These are phyloP conservation scores for Dasysyrphus albostriatus DNA, from an alignment of 2,888 invertebrate genomes.

Conservation along the genomic window DNA sequence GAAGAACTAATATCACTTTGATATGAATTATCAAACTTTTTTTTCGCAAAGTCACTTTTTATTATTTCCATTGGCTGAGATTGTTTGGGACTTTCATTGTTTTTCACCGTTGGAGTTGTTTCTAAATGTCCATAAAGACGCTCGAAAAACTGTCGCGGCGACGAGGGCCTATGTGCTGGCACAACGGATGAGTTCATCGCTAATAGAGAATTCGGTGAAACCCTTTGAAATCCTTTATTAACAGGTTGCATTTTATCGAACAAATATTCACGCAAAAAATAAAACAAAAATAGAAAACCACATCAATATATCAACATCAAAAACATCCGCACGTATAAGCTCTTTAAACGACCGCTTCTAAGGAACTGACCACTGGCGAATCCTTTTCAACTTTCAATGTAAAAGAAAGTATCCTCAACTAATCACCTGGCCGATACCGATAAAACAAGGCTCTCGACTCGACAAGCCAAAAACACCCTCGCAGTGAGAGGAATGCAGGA, in stretches of 20 bases:
- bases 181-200: constrained; percentile 50
- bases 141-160: constrained; percentile 92
- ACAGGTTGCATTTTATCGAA: constrained; percentile 51
- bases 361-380: constrained; percentile 67
- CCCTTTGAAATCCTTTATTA: constrained; percentile 51
- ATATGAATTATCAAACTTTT: constrained; percentile 79
- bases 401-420: constrained; percentile 59
- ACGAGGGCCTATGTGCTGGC: constrained; percentile 86
- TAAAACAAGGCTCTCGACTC: constrained; percentile 39
- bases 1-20: constrained; percentile 83
- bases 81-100: constrained; percentile 28
- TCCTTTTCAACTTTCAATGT: constrained; percentile 50
- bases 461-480: constrained; percentile 35
- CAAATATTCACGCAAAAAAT: neutral
- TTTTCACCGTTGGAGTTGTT: constrained; percentile 48
- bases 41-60: constrained; percentile 44
- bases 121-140: constrained; percentile 92
- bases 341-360: constrained; percentile 54
- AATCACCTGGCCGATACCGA: constrained; percentile 69
- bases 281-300: neutral
- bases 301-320: constrained; percentile 7
- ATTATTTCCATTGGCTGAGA: constrained; percentile 19
- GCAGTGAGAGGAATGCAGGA: constrained; percentile 60
- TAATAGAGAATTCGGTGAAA: constrained; percentile 39
- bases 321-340: constrained; percentile 41